These are phyloP conservation scores for Lucilia cuprina DNA, from an alignment of 1,140 invertebrate genomes.

Conservation along the genomic window DNA sequence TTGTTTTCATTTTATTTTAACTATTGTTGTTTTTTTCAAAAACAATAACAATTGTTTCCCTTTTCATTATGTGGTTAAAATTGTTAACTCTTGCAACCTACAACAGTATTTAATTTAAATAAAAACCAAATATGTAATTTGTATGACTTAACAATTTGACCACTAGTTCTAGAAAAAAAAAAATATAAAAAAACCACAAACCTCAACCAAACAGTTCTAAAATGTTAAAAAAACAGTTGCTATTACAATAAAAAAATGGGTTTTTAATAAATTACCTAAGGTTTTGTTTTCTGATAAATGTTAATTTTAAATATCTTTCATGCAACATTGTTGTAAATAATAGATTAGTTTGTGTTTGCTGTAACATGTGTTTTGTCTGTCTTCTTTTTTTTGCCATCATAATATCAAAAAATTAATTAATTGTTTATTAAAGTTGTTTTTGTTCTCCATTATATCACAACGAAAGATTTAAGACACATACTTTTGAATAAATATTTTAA, in stretches of 20 bases:
- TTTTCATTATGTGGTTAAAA: not conserved
- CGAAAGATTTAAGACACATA: conserved; percentile 7
- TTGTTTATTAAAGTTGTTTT: not conserved
- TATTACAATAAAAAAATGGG: not conserved
- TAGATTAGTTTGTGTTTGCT: not conserved
- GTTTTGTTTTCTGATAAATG: not conserved
- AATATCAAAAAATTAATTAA: not conserved
- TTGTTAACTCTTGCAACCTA: not conserved
- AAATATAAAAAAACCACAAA: not conserved
- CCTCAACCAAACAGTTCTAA: not conserved
- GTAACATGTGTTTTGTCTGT: not conserved
- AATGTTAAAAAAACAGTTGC: not conserved
- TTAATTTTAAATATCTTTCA: not conserved
- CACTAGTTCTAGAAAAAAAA: not conserved
- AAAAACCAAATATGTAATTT: not conserved
- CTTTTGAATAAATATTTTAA: not conserved
- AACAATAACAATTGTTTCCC: not conserved
- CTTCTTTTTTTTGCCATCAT: not conserved
- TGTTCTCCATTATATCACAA: not conserved
- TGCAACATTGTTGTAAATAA: conserved; percentile 3
- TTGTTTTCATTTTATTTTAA: not conserved
- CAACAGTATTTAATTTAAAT: not conserved
- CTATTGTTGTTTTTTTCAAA: not conserved
- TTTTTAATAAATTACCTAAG: too few species aligned
- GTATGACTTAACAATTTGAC: not conserved